Base-by-base conservation (phyloP, 2,888 invertebrate genomes). In the Pegoplata infirma region DNA sequence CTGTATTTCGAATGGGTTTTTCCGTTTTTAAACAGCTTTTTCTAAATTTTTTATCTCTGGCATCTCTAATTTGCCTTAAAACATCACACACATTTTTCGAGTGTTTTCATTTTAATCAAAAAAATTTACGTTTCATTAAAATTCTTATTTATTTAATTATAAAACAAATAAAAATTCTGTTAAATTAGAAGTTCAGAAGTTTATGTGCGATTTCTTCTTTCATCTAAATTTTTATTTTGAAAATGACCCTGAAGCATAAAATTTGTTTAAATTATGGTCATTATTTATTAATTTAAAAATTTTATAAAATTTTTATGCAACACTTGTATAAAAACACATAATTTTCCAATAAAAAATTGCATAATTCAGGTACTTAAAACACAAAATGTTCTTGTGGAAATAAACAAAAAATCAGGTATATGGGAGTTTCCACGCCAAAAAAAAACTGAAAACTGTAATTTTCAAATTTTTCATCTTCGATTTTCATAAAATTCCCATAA, bases 261-360 rank as follows among this genome's bases (percentile, higher is more conserved):
- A 12, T 40, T 51, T 51, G 12, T 59, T 23, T 12, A 67, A 67
- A 44, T 25, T 46, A 46, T 46, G 32, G 36, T 32, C 55, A 16
- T 51, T 64, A 19, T 12, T 5, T 58, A 25, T 36, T 12, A 61
- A 17, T 67, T 67, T 32, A 16, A 47, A 5, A 59, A 17, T 36
- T 58, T 55, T 69, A 44, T n/a, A 36, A 69, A n/a, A 40, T 51
- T 59, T 58, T 40, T 10, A 51, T 40, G 40, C 56, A 68, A 68
- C 47, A 56, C 12, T 49, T 56, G n/a, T n/a, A n/a, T n/a, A n/a
- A n/a, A n/a, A n/a, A n/a, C n/a, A n/a, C n/a, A n/a, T n/a, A n/a
- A n/a, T n/a, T n/a, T n/a, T n/a, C n/a, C n/a, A n/a, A n/a, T n/a
- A n/a, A n/a, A n/a, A n/a, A n/a, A n/a, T n/a, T n/a, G n/a, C n/a